Evolutionary conservation across 2,888 invertebrate species (phyloP).

Genomic region (Crossocerus cetratus): DNA sequence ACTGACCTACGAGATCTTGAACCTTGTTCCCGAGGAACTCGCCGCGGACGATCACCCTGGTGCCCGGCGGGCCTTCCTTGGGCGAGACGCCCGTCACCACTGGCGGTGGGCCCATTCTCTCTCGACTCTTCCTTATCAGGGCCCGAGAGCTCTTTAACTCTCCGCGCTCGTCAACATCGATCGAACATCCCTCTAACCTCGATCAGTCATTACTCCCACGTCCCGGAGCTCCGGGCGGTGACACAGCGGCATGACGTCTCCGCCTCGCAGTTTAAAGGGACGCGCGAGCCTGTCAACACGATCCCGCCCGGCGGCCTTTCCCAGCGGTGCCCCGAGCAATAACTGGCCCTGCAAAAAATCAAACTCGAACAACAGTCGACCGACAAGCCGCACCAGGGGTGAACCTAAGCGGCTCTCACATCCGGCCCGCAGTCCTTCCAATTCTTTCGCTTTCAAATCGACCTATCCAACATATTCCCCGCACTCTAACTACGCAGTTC

Average conservation of each 20-base stretch:
- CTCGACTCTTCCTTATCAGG: conserved; percentile 2
- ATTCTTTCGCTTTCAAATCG: no score
- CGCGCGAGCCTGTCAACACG: no score
- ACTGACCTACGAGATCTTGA: conserved; percentile 89
- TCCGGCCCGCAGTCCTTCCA: no score
- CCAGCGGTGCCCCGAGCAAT: no score
- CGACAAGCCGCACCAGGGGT: no score
- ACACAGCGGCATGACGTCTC: neutral
- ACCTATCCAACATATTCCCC: no score
- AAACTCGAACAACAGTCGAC: no score
- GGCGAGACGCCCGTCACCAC: conserved; percentile 98
- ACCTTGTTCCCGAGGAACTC: conserved; percentile 94
- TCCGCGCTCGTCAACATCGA: conserved; percentile 11
- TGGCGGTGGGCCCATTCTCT: conserved; percentile 85
- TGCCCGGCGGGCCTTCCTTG: conserved; percentile 98
- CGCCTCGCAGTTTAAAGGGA: neutral
- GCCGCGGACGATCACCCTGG: conserved; percentile 94
- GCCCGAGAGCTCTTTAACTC: conserved; percentile 21
- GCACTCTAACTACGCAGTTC: no score
- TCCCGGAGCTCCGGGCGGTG: neutral
- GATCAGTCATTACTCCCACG: neutral
- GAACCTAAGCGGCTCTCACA: no score
- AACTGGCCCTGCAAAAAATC: no score
- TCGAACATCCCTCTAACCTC: conserved; percentile 26
- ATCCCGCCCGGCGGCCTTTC: no score